Percentiles rank a stretch among this genome's conserved stretches.
Conservation (phyloP, 2,888 invertebrate genomes). For the Melikaiella ostensackeni region DNA sequence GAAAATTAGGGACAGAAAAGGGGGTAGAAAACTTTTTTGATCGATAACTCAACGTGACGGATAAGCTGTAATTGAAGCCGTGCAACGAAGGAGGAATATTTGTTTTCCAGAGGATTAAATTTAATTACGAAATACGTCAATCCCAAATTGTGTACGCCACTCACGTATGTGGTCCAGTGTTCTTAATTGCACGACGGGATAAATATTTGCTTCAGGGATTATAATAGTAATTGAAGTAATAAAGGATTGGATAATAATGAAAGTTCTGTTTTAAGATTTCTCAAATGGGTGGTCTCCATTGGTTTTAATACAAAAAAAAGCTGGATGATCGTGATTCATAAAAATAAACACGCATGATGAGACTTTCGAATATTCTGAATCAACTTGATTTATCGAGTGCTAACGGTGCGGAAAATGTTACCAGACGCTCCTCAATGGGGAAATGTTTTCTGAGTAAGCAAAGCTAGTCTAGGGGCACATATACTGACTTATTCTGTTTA, state of each 20-base stretch:
- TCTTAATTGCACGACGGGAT: neutral
- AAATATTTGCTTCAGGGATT: too few relatives aligned
- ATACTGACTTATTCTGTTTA: slow-evolving; percentile 16
- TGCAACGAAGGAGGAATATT: slow-evolving; percentile 19
- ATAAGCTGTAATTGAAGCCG: slow-evolving; percentile 19
- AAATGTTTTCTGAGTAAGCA: slow-evolving; percentile 37
- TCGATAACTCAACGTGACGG: neutral
- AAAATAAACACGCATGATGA: slow-evolving; percentile 13
- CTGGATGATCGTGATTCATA: neutral
- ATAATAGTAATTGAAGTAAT: neutral
- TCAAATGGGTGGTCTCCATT: too few relatives aligned
- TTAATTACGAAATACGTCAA: slow-evolving; percentile 29
- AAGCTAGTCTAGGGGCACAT: neutral
- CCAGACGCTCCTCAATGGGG: slow-evolving; percentile 24
- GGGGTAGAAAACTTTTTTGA: slow-evolving; percentile 3
- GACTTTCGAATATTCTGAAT: slow-evolving; percentile 22
- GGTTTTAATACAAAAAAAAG: neutral
- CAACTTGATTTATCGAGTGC: slow-evolving; percentile 33
- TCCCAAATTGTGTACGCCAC: neutral
- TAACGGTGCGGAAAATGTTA: slow-evolving; percentile 27
- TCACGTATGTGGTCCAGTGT: slow-evolving; percentile 18
- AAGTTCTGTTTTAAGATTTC: neutral
- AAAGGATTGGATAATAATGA: neutral
- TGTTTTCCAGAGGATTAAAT: slow-evolving; percentile 35
- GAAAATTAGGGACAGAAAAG: neutral